Evolutionary conservation across 2,113 vertebrate species (phyloP), one percentile per base, ranked within the genome.

Genomic region (Pycnonotus jocosus): DNA sequence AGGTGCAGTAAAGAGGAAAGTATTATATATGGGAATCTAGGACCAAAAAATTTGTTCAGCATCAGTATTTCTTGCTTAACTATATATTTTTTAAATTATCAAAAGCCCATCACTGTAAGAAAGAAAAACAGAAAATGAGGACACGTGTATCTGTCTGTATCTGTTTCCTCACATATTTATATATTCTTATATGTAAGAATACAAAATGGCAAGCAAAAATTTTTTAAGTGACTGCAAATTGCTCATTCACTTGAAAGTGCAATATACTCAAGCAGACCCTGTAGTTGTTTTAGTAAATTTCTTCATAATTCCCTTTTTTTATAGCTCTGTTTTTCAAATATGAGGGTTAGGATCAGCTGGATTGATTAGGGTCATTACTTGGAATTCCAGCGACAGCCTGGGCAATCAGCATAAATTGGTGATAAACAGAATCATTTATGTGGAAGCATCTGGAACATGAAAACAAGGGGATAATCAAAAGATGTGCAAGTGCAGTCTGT

Each of bases 401-500:
- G 83, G 74, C 84, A 91, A 95, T 93, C 81, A 95, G 10, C 53
- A 57, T 92, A 80, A 94, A 91, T n/a, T 92, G 91, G 58, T 94
- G 54, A 95, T 92, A 82, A 94, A 95, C 38, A 88, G 47, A 42
- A 80, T 90, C 81, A 83, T 90, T 93, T 92, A 61, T 91, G 21
- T 91, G 37, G 74, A 87, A 89, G 62, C 90, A 90, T 92, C 88
- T 92, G 82, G 92, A 94, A 80, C 15, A 38, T 51, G 51, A 77
- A 88, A 80, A 68, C 50, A 70, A 92, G 54, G 42, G 56, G 8
- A 70, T 27, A 85, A 56, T 81, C 56, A 92, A 78, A 89, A 60
- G 62, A 92, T 56, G 9, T 82, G 19, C 30, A 72, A 87, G 11
- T 51, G 23, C 27, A 92, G 58, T 44, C 58, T 79, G 17, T 80